Base-by-base conservation (phyloP, 1,140 invertebrate genomes). In the Drosophila mojavensis region DNA sequence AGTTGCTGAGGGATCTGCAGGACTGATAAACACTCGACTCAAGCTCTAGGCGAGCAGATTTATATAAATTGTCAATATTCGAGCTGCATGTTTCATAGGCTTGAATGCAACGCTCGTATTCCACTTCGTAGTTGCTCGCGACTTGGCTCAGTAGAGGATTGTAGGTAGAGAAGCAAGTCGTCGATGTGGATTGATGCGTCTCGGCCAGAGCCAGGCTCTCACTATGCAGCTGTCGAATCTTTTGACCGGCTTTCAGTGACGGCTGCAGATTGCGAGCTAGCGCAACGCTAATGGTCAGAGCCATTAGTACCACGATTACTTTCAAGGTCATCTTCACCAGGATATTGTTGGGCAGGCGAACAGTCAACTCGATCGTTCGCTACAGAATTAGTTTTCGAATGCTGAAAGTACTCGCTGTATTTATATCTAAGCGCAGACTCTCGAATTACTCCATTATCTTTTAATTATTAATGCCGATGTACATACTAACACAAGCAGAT, bases 191-290 rank as follows among this genome's bases (percentile, higher is more conserved):
- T 30, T 43, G 13, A 15, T 69, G 64, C 11, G 1, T 4, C 13
- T 74, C 64, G 26, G 71, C 65, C 66, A 75, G 53, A 5, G 20
- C 33, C 58, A 56, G 36, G 15, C 20, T 62, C 5, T 74, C 20
- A 1, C 51, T 51, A 2, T 45, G 65, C 0, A 69, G 15, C 17
- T 62, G 5, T 6, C 24, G 11, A 13, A 74, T 10, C 17, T 61
- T 30, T 3, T 30, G n/a, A 3, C 20, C 55, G 7, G 39, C 28
- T n/a, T 60, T 60, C 13, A 67, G 13, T 2, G 55, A 24, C 0
- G 24, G 1, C 4, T 62, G 41, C 41, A 41, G 4, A 0, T 17
- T 33, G 13, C 13, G 51, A 30, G 30, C 65, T 17, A 24, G 24
- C 5, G 43, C 24, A 36, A 62, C 11, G 50, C 48, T 17, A 9